Conservation (phyloP, 2,888 invertebrate genomes). For the Sepiola atlantica region DNA sequence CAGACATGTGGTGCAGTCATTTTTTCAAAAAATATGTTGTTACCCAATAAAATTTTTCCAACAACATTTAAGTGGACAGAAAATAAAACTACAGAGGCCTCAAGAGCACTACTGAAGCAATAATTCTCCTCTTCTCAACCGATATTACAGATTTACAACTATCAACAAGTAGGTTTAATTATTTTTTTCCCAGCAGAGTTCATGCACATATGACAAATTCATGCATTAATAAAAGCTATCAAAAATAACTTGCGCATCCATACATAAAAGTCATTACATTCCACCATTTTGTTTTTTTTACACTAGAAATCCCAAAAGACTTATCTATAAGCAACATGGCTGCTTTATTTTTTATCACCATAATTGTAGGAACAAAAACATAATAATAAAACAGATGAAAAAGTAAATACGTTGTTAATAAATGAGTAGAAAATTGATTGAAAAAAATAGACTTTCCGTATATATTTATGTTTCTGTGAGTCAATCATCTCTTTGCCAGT, state of each 20-base stretch:
- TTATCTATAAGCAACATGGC: conserved; percentile 11
- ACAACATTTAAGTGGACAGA: too few species aligned
- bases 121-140: too few species aligned
- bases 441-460: background rate
- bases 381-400: background rate
- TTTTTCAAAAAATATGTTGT: too few species aligned
- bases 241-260: background rate
- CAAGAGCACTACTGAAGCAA: too few species aligned
- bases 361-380: background rate
- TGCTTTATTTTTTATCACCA: background rate
- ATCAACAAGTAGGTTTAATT: background rate
- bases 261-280: background rate
- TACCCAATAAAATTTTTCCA: too few species aligned
- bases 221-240: background rate
- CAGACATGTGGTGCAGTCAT: too few species aligned
- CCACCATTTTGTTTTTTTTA: background rate
- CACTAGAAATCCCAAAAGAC: background rate
- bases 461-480: background rate
- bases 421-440: background rate
- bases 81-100: too few species aligned
- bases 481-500: background rate
- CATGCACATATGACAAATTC: background rate
- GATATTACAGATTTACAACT: too few species aligned
- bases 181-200: background rate
- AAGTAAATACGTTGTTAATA: background rate